phyloP scores from a whole-genome alignment of 2,888 invertebrate species.

The Drosophila subsilvestris region DNA sequence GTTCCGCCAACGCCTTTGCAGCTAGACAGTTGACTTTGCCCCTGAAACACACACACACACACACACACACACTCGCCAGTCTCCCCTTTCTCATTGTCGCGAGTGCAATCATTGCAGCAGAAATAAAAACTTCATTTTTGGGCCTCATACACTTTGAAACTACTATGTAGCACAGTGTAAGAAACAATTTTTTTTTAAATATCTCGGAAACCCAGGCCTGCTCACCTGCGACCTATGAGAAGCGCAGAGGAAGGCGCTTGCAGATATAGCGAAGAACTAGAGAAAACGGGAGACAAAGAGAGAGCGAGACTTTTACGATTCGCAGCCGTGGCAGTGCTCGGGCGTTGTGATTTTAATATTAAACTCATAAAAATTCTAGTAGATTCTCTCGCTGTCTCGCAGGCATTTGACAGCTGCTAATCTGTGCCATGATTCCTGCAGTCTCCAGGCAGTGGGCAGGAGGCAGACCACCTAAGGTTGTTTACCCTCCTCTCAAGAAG shows the following conservation, averaged over 20 bases:
- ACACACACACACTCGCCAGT: not conserved
- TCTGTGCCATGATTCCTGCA: not conserved
- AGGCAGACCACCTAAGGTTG: not conserved
- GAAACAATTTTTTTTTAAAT: too few species aligned
- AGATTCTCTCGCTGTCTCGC: not conserved
- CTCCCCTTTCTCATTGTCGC: not conserved
- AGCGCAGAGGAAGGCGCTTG: too few species aligned
- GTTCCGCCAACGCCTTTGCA: slow-evolving; percentile 1
- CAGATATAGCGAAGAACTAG: too few species aligned
- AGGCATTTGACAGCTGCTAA: slow-evolving; percentile 28
- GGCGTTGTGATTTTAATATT: slow-evolving; percentile 20
- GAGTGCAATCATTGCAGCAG: slow-evolving; percentile 5
- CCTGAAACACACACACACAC: slow-evolving; percentile 5
- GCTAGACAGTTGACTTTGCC: too few species aligned
- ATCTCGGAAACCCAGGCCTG: too few species aligned
- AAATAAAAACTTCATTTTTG: slow-evolving; percentile 13
- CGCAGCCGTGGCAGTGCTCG: not conserved
- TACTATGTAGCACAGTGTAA: slow-evolving; percentile 1
- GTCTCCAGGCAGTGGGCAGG: not conserved
- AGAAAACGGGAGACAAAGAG: too few species aligned
- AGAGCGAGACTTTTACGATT: slow-evolving; percentile 13
- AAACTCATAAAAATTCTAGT: slow-evolving; percentile 8
- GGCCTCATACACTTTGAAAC: slow-evolving; percentile 7
- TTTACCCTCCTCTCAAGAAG: not conserved
- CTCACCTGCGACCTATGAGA: too few species aligned